These are phyloP conservation scores for Silurus asotus DNA, from an alignment of 2,113 vertebrate genomes.

Conservation along the genomic window DNA sequence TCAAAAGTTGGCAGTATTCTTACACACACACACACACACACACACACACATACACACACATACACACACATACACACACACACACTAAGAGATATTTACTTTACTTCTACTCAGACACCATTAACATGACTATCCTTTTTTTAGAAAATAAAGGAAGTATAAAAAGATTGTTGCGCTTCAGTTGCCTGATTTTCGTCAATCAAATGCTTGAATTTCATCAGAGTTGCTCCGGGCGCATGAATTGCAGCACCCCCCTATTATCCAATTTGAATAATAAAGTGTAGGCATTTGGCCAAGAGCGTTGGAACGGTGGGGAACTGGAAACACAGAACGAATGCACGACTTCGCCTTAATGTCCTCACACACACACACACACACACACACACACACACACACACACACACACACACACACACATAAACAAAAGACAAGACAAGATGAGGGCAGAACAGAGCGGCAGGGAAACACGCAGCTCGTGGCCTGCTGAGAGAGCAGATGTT, in stretches of 20 bases:
- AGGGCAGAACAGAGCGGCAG: conserved; percentile 36
- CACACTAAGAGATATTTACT: not conserved
- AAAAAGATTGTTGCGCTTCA: not conserved
- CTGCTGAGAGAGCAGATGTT: conserved; percentile 79
- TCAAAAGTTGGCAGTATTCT: not conserved
- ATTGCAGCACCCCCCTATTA: conserved; percentile 42
- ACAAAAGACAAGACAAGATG: not conserved
- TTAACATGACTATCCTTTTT: not conserved
- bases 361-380: conserved; percentile 35
- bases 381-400: no score
- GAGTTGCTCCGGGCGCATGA: conserved; percentile 11
- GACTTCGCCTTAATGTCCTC: conserved; percentile 61
- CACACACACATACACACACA: not conserved
- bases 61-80: not conserved
- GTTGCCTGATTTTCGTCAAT: conserved; percentile 2
- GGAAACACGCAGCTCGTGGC: conserved; percentile 41
- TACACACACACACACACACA: not conserved
- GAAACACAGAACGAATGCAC: conserved; percentile 42
- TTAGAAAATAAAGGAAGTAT: not conserved
- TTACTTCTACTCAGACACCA: conserved; percentile 1
- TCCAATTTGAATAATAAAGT: conserved; percentile 54
- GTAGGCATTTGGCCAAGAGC: conserved; percentile 31
- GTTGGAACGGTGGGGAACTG: conserved; percentile 19
- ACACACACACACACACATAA: no score
- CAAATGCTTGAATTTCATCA: conserved; percentile 25